Evolutionary conservation across 2,113 vertebrate genomes (phyloP), one percentile per base, ranked within the genome.

Genomic region (Pomatorhinus ruficollis): DNA sequence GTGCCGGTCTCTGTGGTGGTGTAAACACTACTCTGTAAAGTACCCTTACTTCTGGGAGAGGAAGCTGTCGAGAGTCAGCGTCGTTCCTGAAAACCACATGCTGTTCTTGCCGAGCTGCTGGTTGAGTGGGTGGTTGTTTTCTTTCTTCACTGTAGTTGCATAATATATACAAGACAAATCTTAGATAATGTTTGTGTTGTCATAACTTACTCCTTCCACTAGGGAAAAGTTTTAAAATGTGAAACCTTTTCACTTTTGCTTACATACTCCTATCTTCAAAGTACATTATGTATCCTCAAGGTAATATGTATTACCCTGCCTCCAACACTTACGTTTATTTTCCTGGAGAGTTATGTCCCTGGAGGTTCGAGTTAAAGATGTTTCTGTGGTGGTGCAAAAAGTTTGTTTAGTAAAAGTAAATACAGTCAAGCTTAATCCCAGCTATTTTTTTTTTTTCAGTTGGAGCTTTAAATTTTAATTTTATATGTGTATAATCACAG

Each of bases 181-280:
- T 49, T 52, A n/a, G 65, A 7, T 40, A 66, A 24, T 3, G 0
- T 10, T 37, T 5, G 0, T 21, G 39, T 54, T 80, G 63, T 61
- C 42, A 7, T 78, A 49, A 31, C 40, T 66, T 76, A 15, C 11
- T 39, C 12, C 12, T 63, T 83, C 31, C 18, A 3, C 60, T 54
- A 50, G 64, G 91, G 35, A 88, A n/a, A 42, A 39, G 22, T 60
- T 64, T 42, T 54, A 23, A 33, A 64, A 24, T 13, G 7, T 9
- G 15, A 69, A 80, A 66, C 6, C 2, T 78, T 13, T 66, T 81
- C 8, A 1, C 12, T 72, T 69, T 54, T 60, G 4, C 27, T 77
- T 89, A 6, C 3, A 0, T n/a, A 7, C 14, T 24, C 0, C 0
- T 23, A 0, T 56, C 10, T 83, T 69, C 11, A 12, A 28, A 74